phyloP scores from a whole-genome alignment of 2,797 vertebrate genomes.

The Crax fasciolata region DNA sequence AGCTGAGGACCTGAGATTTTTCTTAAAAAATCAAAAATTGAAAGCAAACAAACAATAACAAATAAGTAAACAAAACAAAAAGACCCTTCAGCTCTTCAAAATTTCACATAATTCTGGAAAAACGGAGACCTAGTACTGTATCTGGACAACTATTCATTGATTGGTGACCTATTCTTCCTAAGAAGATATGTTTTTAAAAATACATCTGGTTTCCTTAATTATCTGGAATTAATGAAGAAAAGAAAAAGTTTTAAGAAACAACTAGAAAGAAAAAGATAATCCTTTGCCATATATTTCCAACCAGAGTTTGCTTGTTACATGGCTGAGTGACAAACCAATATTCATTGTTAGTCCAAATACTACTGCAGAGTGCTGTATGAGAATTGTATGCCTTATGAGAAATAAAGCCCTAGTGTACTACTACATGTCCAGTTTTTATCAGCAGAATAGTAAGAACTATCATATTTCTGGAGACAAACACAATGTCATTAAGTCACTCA shows the following conservation, averaged over 20 bases:
- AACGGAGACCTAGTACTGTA: neutral
- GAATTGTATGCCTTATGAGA: accelerated
- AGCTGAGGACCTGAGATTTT: neutral
- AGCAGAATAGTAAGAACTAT: neutral
- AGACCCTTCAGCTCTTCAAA: neutral
- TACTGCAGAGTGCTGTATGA: neutral
- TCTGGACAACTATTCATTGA: neutral
- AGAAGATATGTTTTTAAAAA: neutral
- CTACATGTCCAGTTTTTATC: neutral
- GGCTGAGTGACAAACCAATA: neutral
- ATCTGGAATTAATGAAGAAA: neutral
- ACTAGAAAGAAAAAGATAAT: neutral
- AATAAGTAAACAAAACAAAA: neutral
- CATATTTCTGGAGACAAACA: neutral
- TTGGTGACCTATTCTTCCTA: neutral
- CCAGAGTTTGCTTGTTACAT: neutral
- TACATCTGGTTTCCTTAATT: neutral
- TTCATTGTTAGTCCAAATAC: neutral
- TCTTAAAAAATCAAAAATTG: neutral
- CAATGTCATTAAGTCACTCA: conserved; percentile 74
- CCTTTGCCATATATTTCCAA: neutral
- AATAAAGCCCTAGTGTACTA: neutral
- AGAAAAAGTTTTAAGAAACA: neutral
- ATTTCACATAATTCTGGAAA: neutral
- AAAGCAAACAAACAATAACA: neutral